Evolutionary conservation across 2,888 invertebrate species (phyloP), one percentile per base, ranked within the genome.

Genomic region (Osmoderma eremita): DNA sequence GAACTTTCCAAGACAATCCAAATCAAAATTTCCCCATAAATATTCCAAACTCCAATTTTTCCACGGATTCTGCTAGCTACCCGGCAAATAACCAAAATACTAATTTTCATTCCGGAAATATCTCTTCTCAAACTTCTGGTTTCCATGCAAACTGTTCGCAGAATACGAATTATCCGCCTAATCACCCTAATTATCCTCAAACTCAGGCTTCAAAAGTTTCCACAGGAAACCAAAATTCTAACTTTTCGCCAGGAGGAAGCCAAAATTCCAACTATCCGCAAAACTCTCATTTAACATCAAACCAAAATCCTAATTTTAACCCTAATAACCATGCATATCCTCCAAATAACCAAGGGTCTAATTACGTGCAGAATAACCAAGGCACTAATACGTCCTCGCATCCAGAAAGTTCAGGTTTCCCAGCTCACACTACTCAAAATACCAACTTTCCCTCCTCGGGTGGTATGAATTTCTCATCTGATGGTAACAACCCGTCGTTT

Each of bases 1-100:
- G 24, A 17, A 45, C 15, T 36, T 74, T 74, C 58, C 73, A 74
- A 24, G 71, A 67, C 18, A 20, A 17, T 13, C 12, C 50, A 18
- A 39, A 10, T 38, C 50, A 51, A 24, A 63, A 38, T 63, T 63
- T 63, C 22, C 41, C 63, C 1, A 17, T 42, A 8, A 36, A 22
- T 38, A 24, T 39, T 20, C 50, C 63, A 12, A 41, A 50, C 38
- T 38, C 65, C 4, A 66, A 45, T 48, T 68, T 48, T 18, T 24
- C 65, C 30, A 15, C 58, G 5, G 30, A 61, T 17, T 30, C 30
- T 10, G 30, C 58, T 18, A 18, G 30, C 30, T 61, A 24, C 30
- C 22, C 58, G 1, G 15, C 58, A 13, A 61, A 45, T 18, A 65
- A 68, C 42, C 68, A 65, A 54, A 61, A 49, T 63, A 39, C 42